Evolutionary conservation across 2,113 vertebrate species (phyloP).

Genomic region (Epinephelus moara): DNA sequence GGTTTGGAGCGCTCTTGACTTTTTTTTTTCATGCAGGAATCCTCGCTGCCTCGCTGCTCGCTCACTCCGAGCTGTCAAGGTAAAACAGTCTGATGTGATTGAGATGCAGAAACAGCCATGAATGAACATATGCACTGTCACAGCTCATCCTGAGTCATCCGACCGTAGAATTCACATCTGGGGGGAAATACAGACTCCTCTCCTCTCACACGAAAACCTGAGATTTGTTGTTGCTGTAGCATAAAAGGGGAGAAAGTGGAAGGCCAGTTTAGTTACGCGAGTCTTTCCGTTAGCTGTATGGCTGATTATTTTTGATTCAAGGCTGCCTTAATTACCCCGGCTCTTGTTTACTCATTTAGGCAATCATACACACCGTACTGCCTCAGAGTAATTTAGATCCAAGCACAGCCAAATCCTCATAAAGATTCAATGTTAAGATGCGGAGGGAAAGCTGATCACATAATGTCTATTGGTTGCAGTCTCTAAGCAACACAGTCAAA

Average conservation of each 20-base stretch:
- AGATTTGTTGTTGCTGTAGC: background rate
- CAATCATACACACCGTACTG: slow-evolving; percentile 2
- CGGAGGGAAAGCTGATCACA: background rate
- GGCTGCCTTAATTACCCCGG: slow-evolving; percentile 33
- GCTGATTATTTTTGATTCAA: slow-evolving; percentile 25
- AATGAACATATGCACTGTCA: slow-evolving; percentile 37
- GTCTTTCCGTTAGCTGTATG: background rate
- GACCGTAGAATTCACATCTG: slow-evolving; percentile 29
- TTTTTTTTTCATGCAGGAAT: background rate
- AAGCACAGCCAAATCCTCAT: background rate
- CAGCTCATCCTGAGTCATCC: slow-evolving; percentile 25
- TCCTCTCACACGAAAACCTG: background rate
- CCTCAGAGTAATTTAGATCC: background rate
- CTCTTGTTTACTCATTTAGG: slow-evolving; percentile 37
- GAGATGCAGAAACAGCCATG: slow-evolving; percentile 32
- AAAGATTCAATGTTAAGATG: background rate
- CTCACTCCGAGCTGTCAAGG: slow-evolving; percentile 39
- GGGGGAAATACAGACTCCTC: background rate
- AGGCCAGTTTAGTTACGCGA: background rate
- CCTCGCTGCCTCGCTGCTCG: background rate
- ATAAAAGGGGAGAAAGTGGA: background rate
- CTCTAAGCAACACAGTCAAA: background rate
- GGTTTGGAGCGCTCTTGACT: background rate
- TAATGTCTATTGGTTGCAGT: background rate
- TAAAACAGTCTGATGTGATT: slow-evolving; percentile 37